Evolutionary conservation across 2,113 vertebrate species (phyloP), one percentile per base, ranked within the genome.

Genomic region (Propithecus coquereli): DNA sequence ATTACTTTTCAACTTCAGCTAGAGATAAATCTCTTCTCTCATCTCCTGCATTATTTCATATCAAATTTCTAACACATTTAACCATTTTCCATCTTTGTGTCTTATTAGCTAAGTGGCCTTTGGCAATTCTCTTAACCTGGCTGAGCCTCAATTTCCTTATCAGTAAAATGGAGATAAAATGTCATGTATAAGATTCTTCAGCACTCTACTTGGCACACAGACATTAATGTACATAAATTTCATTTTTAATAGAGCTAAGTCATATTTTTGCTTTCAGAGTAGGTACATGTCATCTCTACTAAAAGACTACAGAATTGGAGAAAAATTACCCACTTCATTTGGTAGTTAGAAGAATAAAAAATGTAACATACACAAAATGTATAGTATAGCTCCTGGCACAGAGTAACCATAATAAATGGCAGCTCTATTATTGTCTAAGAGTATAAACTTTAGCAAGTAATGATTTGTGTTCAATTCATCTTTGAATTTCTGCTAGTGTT

Each of bases 161-260:
- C 94, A 87, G 68, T 89, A 95, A 94, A 94, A 87, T 93, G 94
- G 68, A 94, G 68, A 93, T 71, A 91, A 95, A 81, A 76, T 70
- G 20, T 63, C 52, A 27, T 17, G 4, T 68, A 40, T 63, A 79
- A 76, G 45, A 74, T 80, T 93, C 63, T 73, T 93, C 22, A 52
- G 66, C 1, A 23, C 57, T 89, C 40, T 77, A 10, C 63, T 94
- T 90, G 87, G 85, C 77, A 83, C 89, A 59, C 4, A 74, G 61
- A 74, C 2, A n/a, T 87, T 57, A 65, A 63, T 43, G 84, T 13
- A 77, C 54, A 82, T 70, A 65, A 71, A 85, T 95, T 54, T 4
- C n/a, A 73, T 77, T 92, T 89, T 92, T 54, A 81, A 10, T 76
- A 93, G 37, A 63, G 63, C 32, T 54, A 87, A 65, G 85, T 88